phyloP scores from a whole-genome alignment of 2,797 vertebrate species.

The Tapirus indicus region DNA sequence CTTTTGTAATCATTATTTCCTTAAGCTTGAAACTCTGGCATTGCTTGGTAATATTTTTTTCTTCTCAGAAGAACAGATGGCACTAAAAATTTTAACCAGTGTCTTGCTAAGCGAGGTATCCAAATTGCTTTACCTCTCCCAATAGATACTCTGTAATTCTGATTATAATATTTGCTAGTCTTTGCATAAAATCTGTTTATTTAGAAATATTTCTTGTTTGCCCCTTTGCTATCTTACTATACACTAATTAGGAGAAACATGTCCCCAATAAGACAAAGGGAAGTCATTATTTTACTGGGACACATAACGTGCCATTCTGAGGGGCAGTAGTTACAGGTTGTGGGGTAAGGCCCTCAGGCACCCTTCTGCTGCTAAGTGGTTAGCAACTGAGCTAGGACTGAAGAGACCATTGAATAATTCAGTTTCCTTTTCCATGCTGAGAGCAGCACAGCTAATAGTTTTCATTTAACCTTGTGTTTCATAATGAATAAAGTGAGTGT shows the following conservation, averaged over 20 bases:
- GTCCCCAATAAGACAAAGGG: neutral
- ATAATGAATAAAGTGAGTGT: neutral
- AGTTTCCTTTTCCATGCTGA: neutral
- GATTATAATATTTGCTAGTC: neutral
- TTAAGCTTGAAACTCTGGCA: neutral
- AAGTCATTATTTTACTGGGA: conserved; percentile 1
- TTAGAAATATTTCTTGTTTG: conserved; percentile 25
- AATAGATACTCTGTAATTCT: neutral
- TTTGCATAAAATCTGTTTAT: conserved; percentile 40
- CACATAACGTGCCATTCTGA: neutral
- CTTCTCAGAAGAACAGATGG: neutral
- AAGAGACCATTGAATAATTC: neutral
- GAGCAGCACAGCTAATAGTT: neutral
- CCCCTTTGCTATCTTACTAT: neutral
- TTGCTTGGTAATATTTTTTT: neutral
- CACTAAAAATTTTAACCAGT: neutral
- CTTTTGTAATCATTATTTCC: neutral
- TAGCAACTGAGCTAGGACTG: neutral
- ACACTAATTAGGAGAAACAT: conserved; percentile 17
- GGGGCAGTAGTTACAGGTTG: neutral
- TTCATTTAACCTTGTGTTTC: conserved; percentile 3
- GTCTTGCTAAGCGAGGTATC: conserved; percentile 15
- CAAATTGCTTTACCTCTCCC: neutral
- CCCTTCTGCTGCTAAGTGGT: neutral
- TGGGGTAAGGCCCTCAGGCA: neutral